Evolutionary conservation across 2,888 invertebrate species (phyloP), one percentile per base, ranked within the genome.

Genomic region (Dioctria rufipes): DNA sequence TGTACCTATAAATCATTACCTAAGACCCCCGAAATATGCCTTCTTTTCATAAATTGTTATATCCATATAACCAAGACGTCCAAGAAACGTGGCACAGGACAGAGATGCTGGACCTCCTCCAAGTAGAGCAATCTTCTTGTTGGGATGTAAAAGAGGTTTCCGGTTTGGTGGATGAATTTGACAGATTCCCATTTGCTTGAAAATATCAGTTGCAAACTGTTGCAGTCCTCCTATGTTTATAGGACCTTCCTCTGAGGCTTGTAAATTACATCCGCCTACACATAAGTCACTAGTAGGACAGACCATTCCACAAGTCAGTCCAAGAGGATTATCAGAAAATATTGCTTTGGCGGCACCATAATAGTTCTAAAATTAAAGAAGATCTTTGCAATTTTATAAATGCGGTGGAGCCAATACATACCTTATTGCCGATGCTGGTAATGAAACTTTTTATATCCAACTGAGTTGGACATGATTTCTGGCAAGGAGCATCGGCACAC

Each of bases 201-300:
- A 99, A 39, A 95, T 96, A 87, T 99, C 98, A 2, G 97, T 95
- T 71, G 99, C 98, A 89, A 95, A 99, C 86, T 99, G 99, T 88
- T 99, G 99, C 51, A 99, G 91, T 0, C 99, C 99, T 0, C 99
- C 98, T 85, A 99, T 99, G 87, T 99, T 99, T 85, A 99, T 99
- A 0, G 98, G 95, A 0, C 99, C 99, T 88, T 99, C 98, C 88
- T 99, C 99, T 8, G 94, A 93, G 0, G 98, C 99, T 86, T 96
- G 94, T 8, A 99, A 91, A 89, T 99, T 99, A 89, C 99, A 99
- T 0, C 98, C 98, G 0, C 99, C 99, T 0, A 98, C 98, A 88
- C 99, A 99, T 1, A 99, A 92, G 89, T 99, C 99, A 87, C 98
- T 98, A 0, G 99, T 99, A 3, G 99, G 99, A 85, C 99, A 99